Evolutionary conservation across 2,113 vertebrate genomes (phyloP), one percentile per base, ranked within the genome.

Genomic region (Phaetusa simplex): DNA sequence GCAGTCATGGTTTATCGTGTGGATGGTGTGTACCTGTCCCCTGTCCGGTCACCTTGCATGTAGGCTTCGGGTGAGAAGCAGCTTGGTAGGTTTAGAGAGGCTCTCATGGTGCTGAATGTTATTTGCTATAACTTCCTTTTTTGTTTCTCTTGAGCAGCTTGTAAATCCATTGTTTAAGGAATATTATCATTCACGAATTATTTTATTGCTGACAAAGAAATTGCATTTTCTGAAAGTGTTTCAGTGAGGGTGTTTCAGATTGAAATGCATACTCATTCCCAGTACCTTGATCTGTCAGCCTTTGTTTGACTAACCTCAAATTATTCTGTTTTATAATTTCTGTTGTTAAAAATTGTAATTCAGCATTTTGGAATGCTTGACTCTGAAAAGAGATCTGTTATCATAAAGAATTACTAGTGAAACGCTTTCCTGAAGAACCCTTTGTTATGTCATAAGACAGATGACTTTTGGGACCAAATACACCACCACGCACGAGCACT

Each of bases 401-500:
- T 16, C 11, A 14, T 62, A 36, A 92, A 65, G n/a, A 88, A 43
- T 27, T 70, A 22, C 24, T 56, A 81, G 21, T 30, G n/a, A 84
- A 81, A 58, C 4, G 3, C 73, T 62, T 95, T 73, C 17, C 36
- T 10, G 21, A 66, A 83, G 6, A 86, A 70, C 1, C 1, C 2
- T 55, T 69, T 64, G 9, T 50, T 59, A 36, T 65, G 30, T 59
- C 26, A 23, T n/a, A 32, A 43, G 15, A 64, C 1, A 24, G 30
- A 87, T 50, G 18, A 66, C 13, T 82, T 88, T 49, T 16, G 69
- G 38, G n/a, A 62, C 38, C 34, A 86, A 74, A 94, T 56, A 24
- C 32, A 81, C 8, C 5, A 1, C 2, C 17, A 21, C 14, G 24
- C 29, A 81, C 6, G 5, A 1, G 2, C 17, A 16, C 19, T 55